These are phyloP conservation scores for Lottia scabra DNA, from an alignment of 2,888 invertebrate genomes.

Conservation along the genomic window DNA sequence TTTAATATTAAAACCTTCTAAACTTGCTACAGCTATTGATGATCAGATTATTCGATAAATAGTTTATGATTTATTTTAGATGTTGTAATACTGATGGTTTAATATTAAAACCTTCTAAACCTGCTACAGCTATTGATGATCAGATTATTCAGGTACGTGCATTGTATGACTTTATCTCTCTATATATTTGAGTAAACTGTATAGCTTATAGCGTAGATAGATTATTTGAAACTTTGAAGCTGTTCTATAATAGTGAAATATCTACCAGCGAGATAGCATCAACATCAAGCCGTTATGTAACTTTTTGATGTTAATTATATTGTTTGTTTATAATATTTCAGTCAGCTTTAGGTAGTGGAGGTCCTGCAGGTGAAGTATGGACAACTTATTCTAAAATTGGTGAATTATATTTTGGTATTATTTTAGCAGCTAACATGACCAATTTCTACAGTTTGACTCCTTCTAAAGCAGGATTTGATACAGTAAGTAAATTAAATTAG, in stretches of 20 bases:
- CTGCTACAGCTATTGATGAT: conserved; percentile 23
- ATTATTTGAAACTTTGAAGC: too few relatives aligned
- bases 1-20: conserved; percentile 27
- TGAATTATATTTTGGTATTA: conserved; percentile 44
- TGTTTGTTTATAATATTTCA: too few relatives aligned
- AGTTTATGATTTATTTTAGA: conserved; percentile 16
- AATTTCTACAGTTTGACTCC: conserved; percentile 36
- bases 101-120: conserved; percentile 32
- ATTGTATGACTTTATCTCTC: neutral
- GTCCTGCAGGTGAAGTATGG: conserved; percentile 58
- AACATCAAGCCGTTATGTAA: too few relatives aligned
- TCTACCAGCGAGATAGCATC: too few relatives aligned
- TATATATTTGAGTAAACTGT: neutral
- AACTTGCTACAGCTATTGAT: conserved; percentile 25
- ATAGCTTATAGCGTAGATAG: neutral
- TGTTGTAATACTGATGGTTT: conserved; percentile 36
- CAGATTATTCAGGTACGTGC: conserved; percentile 9
- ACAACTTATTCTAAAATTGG: conserved; percentile 46
- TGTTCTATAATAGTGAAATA: too few relatives aligned
- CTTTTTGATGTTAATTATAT: too few relatives aligned
- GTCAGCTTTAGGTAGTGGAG: conserved; percentile 19
- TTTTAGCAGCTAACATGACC: conserved; percentile 49
- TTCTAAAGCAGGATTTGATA: conserved; percentile 24
- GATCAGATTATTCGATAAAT: neutral
- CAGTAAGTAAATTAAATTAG: neutral